A percentile compares a stretch with the other conserved stretches of the same genome.
Evolutionary conservation across 2,888 invertebrate genomes (phyloP).

Genomic region (Eulithis prunata): DNA sequence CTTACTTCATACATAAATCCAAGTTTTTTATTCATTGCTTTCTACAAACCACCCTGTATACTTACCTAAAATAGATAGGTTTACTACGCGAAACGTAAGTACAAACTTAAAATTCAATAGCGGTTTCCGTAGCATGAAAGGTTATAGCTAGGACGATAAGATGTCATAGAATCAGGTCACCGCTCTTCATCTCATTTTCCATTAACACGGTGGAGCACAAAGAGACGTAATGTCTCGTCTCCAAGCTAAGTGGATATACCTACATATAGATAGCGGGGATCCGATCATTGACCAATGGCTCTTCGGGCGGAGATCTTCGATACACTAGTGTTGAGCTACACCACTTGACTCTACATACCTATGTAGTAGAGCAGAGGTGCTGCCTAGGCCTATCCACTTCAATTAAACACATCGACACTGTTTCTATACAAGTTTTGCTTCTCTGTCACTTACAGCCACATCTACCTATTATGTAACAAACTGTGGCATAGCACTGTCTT

Average conservation of each 20-base stretch:
- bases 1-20: no score
- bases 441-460: no score
- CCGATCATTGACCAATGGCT: constrained; percentile 4
- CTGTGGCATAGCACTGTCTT: no score
- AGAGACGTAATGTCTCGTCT: constrained; percentile 12
- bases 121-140: no score
- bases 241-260: constrained; percentile 15
- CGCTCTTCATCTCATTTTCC: constrained; percentile 5
- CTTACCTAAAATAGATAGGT: no score
- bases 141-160: no score
- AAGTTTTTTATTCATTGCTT: no score
- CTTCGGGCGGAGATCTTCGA: constrained; percentile 1
- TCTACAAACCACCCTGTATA: no score
- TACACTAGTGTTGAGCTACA: constrained; percentile 5
- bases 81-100: no score
- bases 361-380: not conserved
- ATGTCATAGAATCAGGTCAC: constrained; percentile 12
- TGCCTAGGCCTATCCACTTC: not conserved
- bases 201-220: constrained; percentile 16
- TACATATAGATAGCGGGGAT: constrained; percentile 4
- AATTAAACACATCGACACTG: not conserved
- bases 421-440: no score
- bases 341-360: constrained; percentile 8
- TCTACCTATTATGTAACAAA: no score
- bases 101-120: no score